These are phyloP conservation scores for Myotis myotis DNA, from an alignment of 2,797 vertebrate genomes.

Conservation along the genomic window DNA sequence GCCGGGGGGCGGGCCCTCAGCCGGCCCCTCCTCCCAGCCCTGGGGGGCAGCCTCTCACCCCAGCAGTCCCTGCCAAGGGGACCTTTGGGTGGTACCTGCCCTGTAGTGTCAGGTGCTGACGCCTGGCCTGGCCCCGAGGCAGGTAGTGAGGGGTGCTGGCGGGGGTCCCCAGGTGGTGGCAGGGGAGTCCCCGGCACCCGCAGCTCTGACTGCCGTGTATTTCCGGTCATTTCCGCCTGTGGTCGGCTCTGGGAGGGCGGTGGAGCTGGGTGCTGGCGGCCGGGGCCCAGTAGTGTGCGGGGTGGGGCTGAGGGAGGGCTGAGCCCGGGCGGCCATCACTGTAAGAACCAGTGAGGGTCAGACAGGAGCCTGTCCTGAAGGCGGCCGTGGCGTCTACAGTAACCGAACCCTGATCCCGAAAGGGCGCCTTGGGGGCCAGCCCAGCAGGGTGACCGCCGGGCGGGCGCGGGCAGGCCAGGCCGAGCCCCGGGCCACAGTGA, in stretches of 20 bases:
- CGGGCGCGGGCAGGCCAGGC: slow-evolving; percentile 16
- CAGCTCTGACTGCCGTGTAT: background rate
- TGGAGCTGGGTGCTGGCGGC: fast-evolving
- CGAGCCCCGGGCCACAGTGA: background rate
- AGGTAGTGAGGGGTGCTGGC: background rate
- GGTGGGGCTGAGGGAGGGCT: fast-evolving
- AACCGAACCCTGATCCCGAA: background rate
- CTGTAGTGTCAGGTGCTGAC: background rate
- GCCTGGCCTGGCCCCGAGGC: background rate
- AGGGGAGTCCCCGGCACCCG: background rate
- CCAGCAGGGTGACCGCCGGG: background rate
- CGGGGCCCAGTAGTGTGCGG: background rate
- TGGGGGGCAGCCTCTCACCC: background rate
- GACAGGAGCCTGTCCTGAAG: background rate
- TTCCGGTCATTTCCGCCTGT: background rate
- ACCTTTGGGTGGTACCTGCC: background rate
- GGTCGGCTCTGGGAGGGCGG: background rate
- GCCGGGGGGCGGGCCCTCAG: background rate
- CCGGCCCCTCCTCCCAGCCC: background rate
- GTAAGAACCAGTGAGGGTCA: background rate
- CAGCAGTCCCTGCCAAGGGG: background rate
- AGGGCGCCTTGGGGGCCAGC: slow-evolving; percentile 14
- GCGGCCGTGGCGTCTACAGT: background rate
- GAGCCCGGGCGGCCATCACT: background rate
- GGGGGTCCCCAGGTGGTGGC: background rate